Conservation (phyloP, 2,113 vertebrate genomes). For the Galbula dea region DNA sequence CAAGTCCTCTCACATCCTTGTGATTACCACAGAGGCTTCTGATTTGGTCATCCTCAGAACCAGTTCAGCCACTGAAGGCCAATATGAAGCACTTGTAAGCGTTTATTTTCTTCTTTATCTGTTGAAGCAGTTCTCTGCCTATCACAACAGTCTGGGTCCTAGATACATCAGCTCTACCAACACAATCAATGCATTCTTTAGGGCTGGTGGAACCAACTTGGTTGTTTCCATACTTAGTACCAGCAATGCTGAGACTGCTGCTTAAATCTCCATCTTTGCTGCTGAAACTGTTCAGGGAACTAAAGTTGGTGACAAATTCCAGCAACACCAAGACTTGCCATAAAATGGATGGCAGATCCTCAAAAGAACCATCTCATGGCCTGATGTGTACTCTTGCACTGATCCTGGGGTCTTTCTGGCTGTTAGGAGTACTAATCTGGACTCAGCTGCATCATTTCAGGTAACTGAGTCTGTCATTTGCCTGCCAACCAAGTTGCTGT, state of each 20-base stretch:
- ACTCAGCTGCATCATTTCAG: neutral
- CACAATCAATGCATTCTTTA: accelerated
- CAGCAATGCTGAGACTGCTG: accelerated
- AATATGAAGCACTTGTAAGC: neutral
- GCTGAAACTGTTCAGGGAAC: neutral
- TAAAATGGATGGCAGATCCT: neutral
- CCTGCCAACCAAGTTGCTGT: too few species aligned
- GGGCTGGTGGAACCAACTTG: neutral
- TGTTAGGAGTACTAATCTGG: neutral
- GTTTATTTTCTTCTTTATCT: neutral
- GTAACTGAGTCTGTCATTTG: neutral
- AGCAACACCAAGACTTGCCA: neutral
- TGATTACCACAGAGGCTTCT: constrained; percentile 2
- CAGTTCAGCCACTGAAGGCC: neutral
- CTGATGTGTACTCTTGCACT: neutral
- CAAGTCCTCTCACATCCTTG: neutral
- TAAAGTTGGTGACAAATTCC: neutral
- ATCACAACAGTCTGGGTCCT: neutral
- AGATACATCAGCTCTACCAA: neutral
- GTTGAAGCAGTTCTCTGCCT: neutral
- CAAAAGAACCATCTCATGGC: neutral
- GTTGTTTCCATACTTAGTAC: neutral
- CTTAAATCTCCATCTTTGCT: neutral
- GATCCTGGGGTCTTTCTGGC: neutral
- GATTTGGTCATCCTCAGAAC: neutral